A percentile compares a stretch with the other conserved stretches of the same genome.
These are phyloP conservation scores for Leptinotarsa peninsularis DNA, from an alignment of 2,888 invertebrate species.

Conservation along the genomic window DNA sequence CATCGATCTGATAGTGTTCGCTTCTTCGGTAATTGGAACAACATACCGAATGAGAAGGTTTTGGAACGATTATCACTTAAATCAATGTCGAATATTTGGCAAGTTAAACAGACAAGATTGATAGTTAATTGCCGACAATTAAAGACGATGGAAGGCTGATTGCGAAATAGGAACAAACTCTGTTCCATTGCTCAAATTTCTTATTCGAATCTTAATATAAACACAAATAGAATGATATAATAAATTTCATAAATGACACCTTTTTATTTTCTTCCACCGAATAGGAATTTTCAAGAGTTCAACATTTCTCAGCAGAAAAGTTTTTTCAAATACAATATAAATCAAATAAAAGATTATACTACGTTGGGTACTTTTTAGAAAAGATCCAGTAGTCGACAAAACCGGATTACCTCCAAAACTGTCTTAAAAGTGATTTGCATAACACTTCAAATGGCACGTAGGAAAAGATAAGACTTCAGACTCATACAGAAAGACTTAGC, in stretches of 20 bases:
- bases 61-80: conserved; percentile 5
- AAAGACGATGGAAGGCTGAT: conserved; percentile 3
- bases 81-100: conserved; percentile 17
- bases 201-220: neutral
- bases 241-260: no score
- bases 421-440: neutral
- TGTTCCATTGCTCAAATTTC: neutral
- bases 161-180: neutral
- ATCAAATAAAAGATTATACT: no score
- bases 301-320: no score
- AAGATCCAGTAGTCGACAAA: neutral
- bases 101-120: conserved; percentile 10
- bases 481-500: neutral
- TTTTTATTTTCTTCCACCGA: no score
- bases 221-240: neutral
- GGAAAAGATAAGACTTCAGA: neutral
- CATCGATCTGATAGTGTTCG: neutral
- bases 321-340: no score
- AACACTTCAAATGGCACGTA: neutral
- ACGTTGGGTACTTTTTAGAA: no score
- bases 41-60: neutral
- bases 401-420: neutral
- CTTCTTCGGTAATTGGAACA: neutral
- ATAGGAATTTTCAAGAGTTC: no score
- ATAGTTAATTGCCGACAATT: conserved; percentile 9